Conservation (phyloP, 2,888 invertebrate genomes). For the Cyaniris semiargus region DNA sequence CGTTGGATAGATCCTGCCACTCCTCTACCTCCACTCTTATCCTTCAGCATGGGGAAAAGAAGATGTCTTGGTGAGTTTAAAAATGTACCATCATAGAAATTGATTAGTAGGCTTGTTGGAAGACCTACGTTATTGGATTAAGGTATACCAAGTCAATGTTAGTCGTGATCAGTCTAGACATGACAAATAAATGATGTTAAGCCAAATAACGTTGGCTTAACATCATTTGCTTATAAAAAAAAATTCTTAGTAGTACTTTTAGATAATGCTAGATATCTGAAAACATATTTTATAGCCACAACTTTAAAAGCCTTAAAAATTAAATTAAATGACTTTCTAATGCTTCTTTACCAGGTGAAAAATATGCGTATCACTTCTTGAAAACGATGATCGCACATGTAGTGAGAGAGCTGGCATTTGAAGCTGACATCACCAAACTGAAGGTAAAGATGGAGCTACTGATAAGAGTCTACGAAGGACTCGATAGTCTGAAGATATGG, state of each 20-base stretch:
- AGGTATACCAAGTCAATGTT: no score
- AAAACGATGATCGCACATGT: background rate
- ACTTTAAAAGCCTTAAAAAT: no score
- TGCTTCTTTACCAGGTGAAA: background rate
- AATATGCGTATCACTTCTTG: background rate
- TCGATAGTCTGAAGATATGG: background rate
- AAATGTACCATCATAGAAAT: background rate
- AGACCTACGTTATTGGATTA: no score
- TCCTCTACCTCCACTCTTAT: conserved; percentile 42
- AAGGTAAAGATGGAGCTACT: background rate
- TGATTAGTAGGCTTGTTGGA: no score
- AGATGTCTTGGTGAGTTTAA: conserved; percentile 52
- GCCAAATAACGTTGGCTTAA: no score
- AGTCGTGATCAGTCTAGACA: no score
- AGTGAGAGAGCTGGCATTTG: background rate
- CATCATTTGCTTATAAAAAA: no score
- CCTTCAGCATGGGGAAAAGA: conserved; percentile 57
- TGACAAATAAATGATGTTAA: no score
- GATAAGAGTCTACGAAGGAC: background rate
- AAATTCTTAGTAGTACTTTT: no score
- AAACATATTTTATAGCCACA: no score
- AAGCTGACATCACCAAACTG: background rate
- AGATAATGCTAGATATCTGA: no score
- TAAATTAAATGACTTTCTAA: no score
- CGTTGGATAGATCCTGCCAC: conserved; percentile 54